Evolutionary conservation across 2,888 invertebrate genomes (phyloP).

Genomic region (Chrysomela aeneicollis): DNA sequence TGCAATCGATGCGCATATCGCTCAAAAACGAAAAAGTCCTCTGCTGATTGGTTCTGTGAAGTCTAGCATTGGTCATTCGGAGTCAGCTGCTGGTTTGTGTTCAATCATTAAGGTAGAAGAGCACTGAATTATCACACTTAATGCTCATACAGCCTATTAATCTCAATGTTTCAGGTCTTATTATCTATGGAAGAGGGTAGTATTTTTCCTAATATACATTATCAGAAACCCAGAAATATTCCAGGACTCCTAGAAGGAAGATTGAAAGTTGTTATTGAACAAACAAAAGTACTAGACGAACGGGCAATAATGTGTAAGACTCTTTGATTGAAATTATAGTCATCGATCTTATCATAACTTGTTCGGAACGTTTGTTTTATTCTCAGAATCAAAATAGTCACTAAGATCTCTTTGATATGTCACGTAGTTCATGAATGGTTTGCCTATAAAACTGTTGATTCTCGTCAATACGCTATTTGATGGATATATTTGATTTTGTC

Average conservation of each 20-base stretch:
- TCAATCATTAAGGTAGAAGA: constrained; percentile 76
- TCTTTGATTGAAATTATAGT: constrained; percentile 64
- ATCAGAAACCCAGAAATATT: constrained; percentile 62
- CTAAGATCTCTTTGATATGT: too few species aligned
- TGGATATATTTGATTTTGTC: too few species aligned
- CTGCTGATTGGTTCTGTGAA: constrained; percentile 91
- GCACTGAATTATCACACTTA: too few species aligned
- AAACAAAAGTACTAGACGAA: constrained; percentile 67
- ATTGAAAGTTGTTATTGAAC: constrained; percentile 76
- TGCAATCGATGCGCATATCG: constrained; percentile 82
- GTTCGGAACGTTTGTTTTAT: too few species aligned
- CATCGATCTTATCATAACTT: too few species aligned
- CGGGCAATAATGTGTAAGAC: constrained; percentile 66
- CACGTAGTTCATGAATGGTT: too few species aligned
- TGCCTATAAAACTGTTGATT: too few species aligned
- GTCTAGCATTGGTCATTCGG: constrained; percentile 93
- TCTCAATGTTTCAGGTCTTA: constrained; percentile 37
- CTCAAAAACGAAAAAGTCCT: constrained; percentile 71
- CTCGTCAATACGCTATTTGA: too few species aligned
- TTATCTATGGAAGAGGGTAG: constrained; percentile 78
- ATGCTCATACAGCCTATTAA: not conserved
- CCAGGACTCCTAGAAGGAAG: constrained; percentile 70
- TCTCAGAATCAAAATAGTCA: too few species aligned
- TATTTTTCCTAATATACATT: constrained; percentile 89
- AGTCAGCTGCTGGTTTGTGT: constrained; percentile 84